Evolutionary conservation across 2,888 invertebrate species (phyloP).

Genomic region (Epirrita christyi): DNA sequence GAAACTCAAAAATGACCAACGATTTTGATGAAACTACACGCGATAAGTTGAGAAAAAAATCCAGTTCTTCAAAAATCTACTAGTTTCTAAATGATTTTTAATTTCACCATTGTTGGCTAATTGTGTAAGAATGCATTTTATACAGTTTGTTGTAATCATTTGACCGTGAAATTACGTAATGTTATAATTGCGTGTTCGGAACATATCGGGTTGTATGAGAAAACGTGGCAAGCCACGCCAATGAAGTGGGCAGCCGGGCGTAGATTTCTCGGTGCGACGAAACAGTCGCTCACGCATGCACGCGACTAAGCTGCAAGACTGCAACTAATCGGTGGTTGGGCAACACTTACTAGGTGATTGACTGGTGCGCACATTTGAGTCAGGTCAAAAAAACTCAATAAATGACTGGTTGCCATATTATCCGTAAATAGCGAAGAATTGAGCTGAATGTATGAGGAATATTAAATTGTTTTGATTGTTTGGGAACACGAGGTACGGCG

Average conservation of each 20-base stretch:
- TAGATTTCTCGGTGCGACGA: conserved; percentile 38
- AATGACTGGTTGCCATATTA: conserved; percentile 44
- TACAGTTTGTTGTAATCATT: conserved; percentile 33
- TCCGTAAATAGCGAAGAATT: conserved; percentile 44
- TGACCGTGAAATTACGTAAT: conserved; percentile 47
- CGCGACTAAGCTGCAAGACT: conserved; percentile 42
- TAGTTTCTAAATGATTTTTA: not conserved
- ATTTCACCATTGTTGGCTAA: conserved; percentile 7
- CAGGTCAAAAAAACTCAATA: conserved; percentile 59
- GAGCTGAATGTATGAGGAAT: conserved; percentile 2
- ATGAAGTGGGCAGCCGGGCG: conserved; percentile 43
- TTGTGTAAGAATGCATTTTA: conserved; percentile 24
- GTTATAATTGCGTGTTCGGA: conserved; percentile 49
- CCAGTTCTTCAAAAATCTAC: too few relatives aligned
- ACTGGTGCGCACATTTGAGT: conserved; percentile 48
- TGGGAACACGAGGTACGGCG: too few relatives aligned
- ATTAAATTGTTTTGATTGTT: not conserved
- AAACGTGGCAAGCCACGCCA: conserved; percentile 43
- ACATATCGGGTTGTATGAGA: conserved; percentile 47
- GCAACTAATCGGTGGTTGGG: conserved; percentile 47
- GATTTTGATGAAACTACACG: too few relatives aligned
- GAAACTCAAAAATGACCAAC: too few relatives aligned
- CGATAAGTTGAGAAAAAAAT: too few relatives aligned
- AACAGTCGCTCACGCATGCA: conserved; percentile 41
- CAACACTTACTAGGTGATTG: conserved; percentile 40